These are phyloP conservation scores for Corythaixoides concolor DNA, from an alignment of 2,113 vertebrate genomes.

Conservation along the genomic window DNA sequence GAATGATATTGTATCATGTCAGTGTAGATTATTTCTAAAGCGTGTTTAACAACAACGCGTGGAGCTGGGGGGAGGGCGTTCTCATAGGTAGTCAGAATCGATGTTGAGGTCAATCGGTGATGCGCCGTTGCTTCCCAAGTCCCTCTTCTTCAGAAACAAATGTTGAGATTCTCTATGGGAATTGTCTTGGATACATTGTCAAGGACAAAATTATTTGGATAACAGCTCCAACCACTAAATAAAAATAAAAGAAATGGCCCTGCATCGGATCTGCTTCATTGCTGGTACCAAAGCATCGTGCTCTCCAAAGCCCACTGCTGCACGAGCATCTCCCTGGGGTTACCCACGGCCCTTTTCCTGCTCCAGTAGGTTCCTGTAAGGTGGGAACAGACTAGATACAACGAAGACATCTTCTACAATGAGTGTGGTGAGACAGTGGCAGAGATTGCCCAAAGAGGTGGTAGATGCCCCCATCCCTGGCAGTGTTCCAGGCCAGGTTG, in stretches of 20 bases:
- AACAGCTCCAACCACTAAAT: background rate
- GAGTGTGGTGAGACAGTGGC: background rate
- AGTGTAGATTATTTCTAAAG: no score
- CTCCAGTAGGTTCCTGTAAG: background rate
- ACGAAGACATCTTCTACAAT: accelerated
- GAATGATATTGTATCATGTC: no score
- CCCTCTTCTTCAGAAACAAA: background rate
- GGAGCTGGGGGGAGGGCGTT: background rate
- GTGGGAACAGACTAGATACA: background rate
- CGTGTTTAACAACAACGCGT: no score
- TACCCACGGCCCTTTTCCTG: background rate
- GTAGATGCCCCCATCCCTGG: background rate
- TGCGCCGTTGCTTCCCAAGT: background rate
- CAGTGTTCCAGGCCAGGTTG: accelerated
- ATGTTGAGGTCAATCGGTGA: accelerated
- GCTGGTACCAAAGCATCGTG: background rate
- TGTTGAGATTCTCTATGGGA: background rate
- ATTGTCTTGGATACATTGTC: no score
- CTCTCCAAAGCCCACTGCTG: background rate
- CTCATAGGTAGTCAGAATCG: accelerated
- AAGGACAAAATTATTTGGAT: background rate
- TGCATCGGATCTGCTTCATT: background rate
- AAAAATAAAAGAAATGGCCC: no score
- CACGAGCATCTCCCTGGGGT: background rate
- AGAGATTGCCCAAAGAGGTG: background rate